Base-by-base conservation (phyloP, 2,797 vertebrate genomes). In the Amblyraja radiata region DNA sequence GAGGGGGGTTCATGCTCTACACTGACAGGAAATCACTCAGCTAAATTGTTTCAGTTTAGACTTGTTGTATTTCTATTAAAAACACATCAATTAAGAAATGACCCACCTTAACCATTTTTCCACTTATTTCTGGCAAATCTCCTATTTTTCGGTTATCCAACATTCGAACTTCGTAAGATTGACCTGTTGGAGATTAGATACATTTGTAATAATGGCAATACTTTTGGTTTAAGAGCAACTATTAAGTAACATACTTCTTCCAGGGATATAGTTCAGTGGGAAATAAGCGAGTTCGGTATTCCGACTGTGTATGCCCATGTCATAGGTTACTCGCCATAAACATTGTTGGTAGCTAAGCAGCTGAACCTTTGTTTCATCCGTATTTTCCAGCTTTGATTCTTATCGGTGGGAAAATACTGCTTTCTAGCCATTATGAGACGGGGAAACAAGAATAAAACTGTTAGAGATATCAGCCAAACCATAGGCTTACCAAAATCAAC, bases 121-220 rank as follows among this genome's bases (percentile, higher is more conserved):
- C 98, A 96, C 95, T 98, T 94, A 99, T 96, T 94, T 99, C 98
- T 23, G 98, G 97, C 94, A 98, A 95, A 96, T 99, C 98, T 93
- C 95, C 98, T 94, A 97, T 95, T 95, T 98, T 98, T 94, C 98
- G 97, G 96, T 99, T 99, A 97, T 99, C 98, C 94, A 99, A 96
- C 97, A 99, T 97, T 93, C 98, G 97, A 94, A 99, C 97, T 97
- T 99, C 98, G 0, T 99, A 99, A 96, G 98, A 99, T 96, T 99
- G 98, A 96, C 98, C 98, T 99, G 95, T 94, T 46, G 79, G 93
- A 88, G 80, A 93, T 61, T 39, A 93, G 25, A 91, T 16, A 71
- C 23, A 74, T 21, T 84, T 84, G 54, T 77, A 77, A 77, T 78
- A 78, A 65, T 7, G 9, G 39, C n/a, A 86, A 73, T 80, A 39